Percentiles rank a stretch among this genome's conserved stretches.
Evolutionary conservation across 2,113 vertebrate species (phyloP).

Genomic region (Phylloscopus trochilus): DNA sequence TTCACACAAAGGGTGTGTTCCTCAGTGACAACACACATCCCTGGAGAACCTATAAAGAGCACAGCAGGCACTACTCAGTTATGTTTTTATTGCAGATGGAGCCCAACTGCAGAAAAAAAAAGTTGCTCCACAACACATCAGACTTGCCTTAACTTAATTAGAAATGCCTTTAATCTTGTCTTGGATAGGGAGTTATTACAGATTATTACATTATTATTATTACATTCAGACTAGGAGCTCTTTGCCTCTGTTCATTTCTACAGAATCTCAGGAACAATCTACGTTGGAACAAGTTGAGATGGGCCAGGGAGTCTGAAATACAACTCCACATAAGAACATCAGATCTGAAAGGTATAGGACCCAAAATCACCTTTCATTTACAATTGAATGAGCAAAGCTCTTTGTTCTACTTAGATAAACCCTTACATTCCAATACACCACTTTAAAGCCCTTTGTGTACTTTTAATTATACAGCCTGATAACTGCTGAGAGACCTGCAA

Average conservation of each 20-base stretch:
- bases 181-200: background rate
- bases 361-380: background rate
- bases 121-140: background rate
- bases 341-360: background rate
- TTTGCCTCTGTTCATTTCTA: background rate
- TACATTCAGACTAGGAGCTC: background rate
- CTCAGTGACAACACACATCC: rapidly evolving
- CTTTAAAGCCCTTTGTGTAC: background rate
- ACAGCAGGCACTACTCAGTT: background rate
- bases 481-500: background rate
- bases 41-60: background rate
- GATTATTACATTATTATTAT: too few species aligned
- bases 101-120: background rate
- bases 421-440: background rate
- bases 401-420: background rate
- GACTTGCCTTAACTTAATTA: background rate
- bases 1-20: background rate
- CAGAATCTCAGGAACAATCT: background rate
- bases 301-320: background rate
- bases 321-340: background rate
- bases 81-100: background rate
- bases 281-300: background rate
- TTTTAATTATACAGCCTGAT: background rate
- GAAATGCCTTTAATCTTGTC: background rate
- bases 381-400: background rate